phyloP scores from a whole-genome alignment of 2,797 vertebrate species.

The Danio albolineatus region DNA sequence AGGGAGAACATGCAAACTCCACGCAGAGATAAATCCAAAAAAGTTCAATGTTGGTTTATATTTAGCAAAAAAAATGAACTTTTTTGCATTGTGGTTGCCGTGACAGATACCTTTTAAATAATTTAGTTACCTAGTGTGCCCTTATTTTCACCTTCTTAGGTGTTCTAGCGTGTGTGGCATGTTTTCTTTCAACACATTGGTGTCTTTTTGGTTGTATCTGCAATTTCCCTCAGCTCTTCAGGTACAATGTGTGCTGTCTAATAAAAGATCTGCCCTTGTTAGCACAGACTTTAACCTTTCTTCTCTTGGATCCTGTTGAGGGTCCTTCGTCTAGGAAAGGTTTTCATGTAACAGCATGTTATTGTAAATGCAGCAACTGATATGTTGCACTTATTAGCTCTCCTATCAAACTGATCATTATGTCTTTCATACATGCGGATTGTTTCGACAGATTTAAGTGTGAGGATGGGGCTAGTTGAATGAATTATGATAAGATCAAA shows the following conservation, averaged over 20 bases:
- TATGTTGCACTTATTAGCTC: not conserved
- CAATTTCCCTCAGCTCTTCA: conserved; percentile 16
- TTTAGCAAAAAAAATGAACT: too few species aligned
- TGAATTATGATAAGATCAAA: not conserved
- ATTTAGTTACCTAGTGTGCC: not conserved
- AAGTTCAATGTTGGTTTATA: not conserved
- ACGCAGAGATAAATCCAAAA: not conserved
- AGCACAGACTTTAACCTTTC: conserved; percentile 47
- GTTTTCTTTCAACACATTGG: not conserved
- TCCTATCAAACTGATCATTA: not conserved
- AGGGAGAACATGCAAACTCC: too few species aligned
- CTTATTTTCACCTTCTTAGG: not conserved
- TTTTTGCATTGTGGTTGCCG: too few species aligned
- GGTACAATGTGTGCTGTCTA: conserved; percentile 39
- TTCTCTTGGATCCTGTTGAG: conserved; percentile 4
- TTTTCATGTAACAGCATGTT: conserved; percentile 30
- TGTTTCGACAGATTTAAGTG: not conserved
- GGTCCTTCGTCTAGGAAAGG: not conserved
- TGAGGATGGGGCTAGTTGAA: not conserved
- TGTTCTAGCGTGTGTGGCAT: not conserved
- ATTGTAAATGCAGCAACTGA: not conserved
- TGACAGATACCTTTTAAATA: too few species aligned
- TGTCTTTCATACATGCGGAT: too few species aligned
- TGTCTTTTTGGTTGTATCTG: conserved; percentile 10
- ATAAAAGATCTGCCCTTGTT: conserved; percentile 39